Evolutionary conservation across 37 sponge, comb jelly and placozoan species (phyloP).

Genomic region (Dysidea cf. avara): DNA sequence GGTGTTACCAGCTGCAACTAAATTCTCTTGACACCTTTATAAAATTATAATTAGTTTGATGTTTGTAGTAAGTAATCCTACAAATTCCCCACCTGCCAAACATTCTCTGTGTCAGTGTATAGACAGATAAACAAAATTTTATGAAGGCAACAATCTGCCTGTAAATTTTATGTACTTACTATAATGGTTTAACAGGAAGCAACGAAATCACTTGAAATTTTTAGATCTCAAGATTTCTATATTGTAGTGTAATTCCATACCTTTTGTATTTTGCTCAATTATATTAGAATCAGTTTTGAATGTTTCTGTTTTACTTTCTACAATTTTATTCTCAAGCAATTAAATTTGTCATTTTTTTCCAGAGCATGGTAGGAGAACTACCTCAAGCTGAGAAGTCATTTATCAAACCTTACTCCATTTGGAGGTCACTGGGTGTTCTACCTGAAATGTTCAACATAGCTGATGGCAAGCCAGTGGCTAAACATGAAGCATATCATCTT

Average conservation of each 20-base stretch:
- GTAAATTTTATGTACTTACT: too few relatives aligned
- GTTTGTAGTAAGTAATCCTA: too few relatives aligned
- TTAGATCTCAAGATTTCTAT: neutral
- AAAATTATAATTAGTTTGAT: neutral
- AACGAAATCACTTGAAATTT: neutral
- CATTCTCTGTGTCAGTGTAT: too few relatives aligned
- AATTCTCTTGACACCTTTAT: neutral
- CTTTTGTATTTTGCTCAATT: neutral
- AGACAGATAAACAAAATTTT: too few relatives aligned
- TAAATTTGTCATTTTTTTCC: neutral
- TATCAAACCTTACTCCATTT: constrained; percentile 59
- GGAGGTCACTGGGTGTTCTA: constrained; percentile 50
- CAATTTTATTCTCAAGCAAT: neutral
- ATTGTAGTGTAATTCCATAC: neutral
- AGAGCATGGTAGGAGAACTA: constrained; percentile 65
- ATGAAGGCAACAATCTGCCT: too few relatives aligned
- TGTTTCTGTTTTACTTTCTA: too few relatives aligned
- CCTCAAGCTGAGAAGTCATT: constrained; percentile 36
- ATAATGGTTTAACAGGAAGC: too few relatives aligned
- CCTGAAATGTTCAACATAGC: constrained; percentile 58
- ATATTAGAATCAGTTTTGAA: too few relatives aligned
- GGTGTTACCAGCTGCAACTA: too few relatives aligned
- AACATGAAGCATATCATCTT: constrained; percentile 43
- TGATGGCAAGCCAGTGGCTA: constrained; percentile 12
- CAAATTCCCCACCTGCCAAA: too few relatives aligned